phyloP scores from a whole-genome alignment of 2,888 invertebrate genomes.

The Serrognathus titanus region DNA sequence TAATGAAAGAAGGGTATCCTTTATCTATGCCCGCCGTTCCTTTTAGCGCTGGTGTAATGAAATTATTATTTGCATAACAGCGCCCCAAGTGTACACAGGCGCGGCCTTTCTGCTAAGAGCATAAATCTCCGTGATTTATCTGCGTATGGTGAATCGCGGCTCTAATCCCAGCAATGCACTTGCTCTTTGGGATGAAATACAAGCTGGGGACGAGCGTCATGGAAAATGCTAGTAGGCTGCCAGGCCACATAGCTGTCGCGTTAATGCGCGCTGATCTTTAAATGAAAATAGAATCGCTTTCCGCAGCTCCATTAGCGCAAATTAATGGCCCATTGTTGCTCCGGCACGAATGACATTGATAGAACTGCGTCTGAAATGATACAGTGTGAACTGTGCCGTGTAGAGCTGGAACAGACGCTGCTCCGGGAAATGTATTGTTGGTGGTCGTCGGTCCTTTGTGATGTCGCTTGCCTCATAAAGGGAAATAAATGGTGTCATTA shows the following conservation, averaged over 20 bases:
- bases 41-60: constrained; percentile 36
- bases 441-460: constrained; percentile 45
- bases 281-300: constrained; percentile 24
- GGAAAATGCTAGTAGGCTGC: constrained; percentile 18
- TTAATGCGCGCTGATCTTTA: not conserved
- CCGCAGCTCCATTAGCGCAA: constrained; percentile 32
- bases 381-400: constrained; percentile 12
- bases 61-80: constrained; percentile 40
- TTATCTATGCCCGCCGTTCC: constrained; percentile 35
- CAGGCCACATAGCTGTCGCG: constrained; percentile 17
- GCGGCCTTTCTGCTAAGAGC: constrained; percentile 30
- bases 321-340: constrained; percentile 34
- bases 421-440: constrained; percentile 39
- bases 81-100: constrained; percentile 32
- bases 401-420: constrained; percentile 36
- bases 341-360: constrained; percentile 28
- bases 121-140: constrained; percentile 39
- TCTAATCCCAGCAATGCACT: constrained; percentile 36
- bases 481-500: constrained; percentile 51
- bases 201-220: constrained; percentile 17
- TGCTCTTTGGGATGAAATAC: constrained; percentile 15
- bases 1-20: constrained; percentile 30
- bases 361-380: constrained; percentile 26
- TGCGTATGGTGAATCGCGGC: constrained; percentile 28
- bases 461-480: constrained; percentile 48